These are phyloP conservation scores for Zeuzera pyrina DNA, from an alignment of 2,888 invertebrate species.

Conservation along the genomic window DNA sequence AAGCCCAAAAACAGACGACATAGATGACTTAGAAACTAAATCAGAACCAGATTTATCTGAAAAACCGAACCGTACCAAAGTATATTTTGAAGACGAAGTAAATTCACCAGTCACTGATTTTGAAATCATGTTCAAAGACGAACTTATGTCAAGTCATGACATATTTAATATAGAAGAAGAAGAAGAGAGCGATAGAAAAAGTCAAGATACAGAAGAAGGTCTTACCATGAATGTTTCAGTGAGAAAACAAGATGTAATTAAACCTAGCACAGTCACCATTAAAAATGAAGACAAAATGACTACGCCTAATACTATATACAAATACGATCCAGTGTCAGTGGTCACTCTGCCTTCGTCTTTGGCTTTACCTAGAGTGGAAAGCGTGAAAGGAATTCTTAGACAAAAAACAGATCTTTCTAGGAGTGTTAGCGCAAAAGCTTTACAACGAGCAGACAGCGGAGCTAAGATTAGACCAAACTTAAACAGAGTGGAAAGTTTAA, in stretches of 20 bases:
- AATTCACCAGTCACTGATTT: slow-evolving; percentile 66
- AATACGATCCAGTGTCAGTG: slow-evolving; percentile 51
- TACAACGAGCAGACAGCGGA: slow-evolving; percentile 48
- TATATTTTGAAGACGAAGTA: slow-evolving; percentile 66
- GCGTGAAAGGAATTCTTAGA: slow-evolving; percentile 53
- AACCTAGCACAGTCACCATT: slow-evolving; percentile 57
- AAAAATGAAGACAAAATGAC: slow-evolving; percentile 64
- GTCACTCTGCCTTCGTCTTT: slow-evolving; percentile 45
- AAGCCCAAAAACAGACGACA: slow-evolving; percentile 34
- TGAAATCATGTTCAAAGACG: slow-evolving; percentile 71
- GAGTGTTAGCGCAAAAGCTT: slow-evolving; percentile 49
- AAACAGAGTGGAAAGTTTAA: slow-evolving; percentile 59
- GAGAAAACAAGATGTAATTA: slow-evolving; percentile 56
- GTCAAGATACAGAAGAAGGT: slow-evolving; percentile 56
- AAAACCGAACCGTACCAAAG: slow-evolving; percentile 59
- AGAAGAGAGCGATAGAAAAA: slow-evolving; percentile 50
- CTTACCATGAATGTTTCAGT: slow-evolving; percentile 54
- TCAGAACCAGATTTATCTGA: slow-evolving; percentile 57
- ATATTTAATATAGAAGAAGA: slow-evolving; percentile 69
- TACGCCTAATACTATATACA: slow-evolving; percentile 44
- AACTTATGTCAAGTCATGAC: slow-evolving; percentile 45
- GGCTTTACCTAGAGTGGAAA: slow-evolving; percentile 54
- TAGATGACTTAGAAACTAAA: slow-evolving; percentile 60
- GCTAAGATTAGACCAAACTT: slow-evolving; percentile 34
- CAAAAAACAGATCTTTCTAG: slow-evolving; percentile 38